phyloP scores from a whole-genome alignment of 2,797 vertebrate genomes.

The Aythya fuligula region DNA sequence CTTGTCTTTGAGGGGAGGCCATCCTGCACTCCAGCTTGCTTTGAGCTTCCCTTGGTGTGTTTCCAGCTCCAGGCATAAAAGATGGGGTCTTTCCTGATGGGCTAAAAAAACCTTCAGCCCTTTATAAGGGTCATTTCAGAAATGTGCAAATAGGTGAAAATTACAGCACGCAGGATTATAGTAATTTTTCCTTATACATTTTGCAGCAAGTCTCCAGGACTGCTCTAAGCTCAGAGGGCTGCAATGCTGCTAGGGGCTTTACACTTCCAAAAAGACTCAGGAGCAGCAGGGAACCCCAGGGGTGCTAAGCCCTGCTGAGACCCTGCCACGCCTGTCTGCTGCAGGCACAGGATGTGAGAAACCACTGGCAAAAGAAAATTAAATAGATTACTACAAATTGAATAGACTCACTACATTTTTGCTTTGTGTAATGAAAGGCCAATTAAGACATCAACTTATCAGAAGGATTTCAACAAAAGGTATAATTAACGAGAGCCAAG shows the following conservation, averaged over 20 bases:
- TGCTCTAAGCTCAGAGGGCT: neutral
- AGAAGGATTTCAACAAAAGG: constrained; percentile 11
- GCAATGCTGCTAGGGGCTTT: neutral
- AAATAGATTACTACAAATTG: neutral
- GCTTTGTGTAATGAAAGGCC: neutral
- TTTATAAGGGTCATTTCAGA: neutral
- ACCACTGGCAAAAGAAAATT: rapidly evolving
- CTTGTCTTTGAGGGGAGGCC: neutral
- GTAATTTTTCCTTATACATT: neutral
- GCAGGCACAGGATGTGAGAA: rapidly evolving
- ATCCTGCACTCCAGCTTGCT: neutral
- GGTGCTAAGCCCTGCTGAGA: neutral
- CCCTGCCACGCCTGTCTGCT: rapidly evolving
- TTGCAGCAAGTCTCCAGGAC: neutral
- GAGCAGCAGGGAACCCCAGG: neutral
- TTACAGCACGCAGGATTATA: neutral
- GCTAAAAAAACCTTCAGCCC: neutral
- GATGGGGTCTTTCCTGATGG: neutral
- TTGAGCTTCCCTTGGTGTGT: neutral
- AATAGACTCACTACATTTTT: neutral
- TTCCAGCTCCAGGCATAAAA: neutral
- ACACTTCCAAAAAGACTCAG: neutral
- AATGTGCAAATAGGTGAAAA: neutral
- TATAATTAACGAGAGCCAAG: constrained; percentile 52
- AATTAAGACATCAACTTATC: neutral